A percentile compares a stretch with the other conserved stretches of the same genome.
Evolutionary conservation across 2,797 vertebrate genomes (phyloP).

Genomic region (Enteromius mattozi): DNA sequence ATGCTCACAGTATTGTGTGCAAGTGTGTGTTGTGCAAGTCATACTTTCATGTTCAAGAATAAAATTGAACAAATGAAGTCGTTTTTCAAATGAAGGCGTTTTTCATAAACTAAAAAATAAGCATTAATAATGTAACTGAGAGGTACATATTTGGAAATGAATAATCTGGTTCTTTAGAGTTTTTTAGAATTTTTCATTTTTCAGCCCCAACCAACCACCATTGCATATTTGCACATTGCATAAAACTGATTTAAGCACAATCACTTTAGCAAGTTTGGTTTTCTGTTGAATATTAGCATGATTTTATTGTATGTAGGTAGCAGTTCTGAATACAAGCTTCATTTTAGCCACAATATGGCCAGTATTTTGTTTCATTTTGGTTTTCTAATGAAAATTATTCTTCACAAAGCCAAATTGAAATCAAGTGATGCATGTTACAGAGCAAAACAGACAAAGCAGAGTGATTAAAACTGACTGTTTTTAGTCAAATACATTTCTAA

Average conservation of each 20-base stretch:
- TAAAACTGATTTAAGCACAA: not conserved
- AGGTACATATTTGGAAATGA: not conserved
- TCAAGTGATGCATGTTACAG: not conserved
- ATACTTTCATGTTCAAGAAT: slow-evolving; percentile 19
- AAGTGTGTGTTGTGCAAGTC: not conserved
- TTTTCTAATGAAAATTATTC: not conserved
- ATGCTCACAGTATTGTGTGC: not conserved
- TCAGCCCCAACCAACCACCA: not conserved
- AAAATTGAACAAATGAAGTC: slow-evolving; percentile 34
- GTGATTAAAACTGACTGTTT: not conserved
- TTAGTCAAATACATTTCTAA: not conserved
- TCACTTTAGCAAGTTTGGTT: not conserved
- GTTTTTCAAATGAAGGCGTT: too few relatives aligned
- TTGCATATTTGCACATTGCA: not conserved
- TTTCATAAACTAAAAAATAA: not conserved
- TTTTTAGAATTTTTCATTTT: not conserved
- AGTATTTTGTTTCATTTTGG: not conserved
- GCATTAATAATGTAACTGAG: not conserved
- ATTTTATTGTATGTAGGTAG: not conserved
- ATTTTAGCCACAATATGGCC: not conserved
- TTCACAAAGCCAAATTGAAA: not conserved
- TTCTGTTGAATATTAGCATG: not conserved
- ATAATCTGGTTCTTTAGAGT: not conserved
- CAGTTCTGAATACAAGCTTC: not conserved
- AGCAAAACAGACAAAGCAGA: not conserved